Percentiles rank a stretch among this genome's conserved stretches.
These are phyloP conservation scores for Alviniconcha strummeri DNA, from an alignment of 2,888 invertebrate genomes.

Conservation along the genomic window DNA sequence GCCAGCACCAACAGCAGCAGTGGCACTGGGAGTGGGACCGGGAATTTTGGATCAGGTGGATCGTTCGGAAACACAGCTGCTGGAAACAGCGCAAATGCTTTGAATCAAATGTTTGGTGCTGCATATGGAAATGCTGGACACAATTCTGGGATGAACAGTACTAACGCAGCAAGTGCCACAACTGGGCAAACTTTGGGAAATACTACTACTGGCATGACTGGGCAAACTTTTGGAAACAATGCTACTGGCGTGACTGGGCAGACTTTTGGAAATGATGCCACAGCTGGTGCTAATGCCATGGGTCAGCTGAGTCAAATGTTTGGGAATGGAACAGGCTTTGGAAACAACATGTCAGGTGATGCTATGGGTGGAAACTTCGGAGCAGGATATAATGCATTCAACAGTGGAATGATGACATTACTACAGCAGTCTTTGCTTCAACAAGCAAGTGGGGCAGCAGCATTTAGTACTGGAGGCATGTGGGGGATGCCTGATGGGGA, in stretches of 20 bases:
- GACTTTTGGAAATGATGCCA: neutral
- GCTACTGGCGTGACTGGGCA: neutral
- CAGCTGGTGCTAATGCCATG: neutral
- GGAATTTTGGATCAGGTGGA: conserved; percentile 1
- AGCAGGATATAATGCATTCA: conserved; percentile 8
- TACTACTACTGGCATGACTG: too few species aligned
- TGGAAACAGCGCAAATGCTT: neutral
- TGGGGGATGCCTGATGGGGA: conserved; percentile 17
- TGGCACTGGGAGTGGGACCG: neutral
- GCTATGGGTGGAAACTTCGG: neutral
- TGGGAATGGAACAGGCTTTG: conserved; percentile 8
- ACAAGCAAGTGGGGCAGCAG: conserved; percentile 1
- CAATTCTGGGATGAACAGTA: neutral
- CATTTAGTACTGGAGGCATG: neutral
- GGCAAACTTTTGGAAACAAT: too few species aligned
- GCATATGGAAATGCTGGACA: neutral
- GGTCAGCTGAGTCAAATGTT: conserved; percentile 19
- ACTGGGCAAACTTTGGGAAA: too few species aligned
- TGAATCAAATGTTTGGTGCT: conserved; percentile 9
- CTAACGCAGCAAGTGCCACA: neutral
- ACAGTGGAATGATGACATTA: conserved; percentile 20
- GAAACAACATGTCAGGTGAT: conserved; percentile 3
- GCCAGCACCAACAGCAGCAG: neutral
- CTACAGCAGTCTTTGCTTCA: conserved; percentile 14
- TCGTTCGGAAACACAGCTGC: neutral